Evolutionary conservation across 2,113 vertebrate genomes (phyloP), one percentile per base, ranked within the genome.

Genomic region (Tinamus guttatus): DNA sequence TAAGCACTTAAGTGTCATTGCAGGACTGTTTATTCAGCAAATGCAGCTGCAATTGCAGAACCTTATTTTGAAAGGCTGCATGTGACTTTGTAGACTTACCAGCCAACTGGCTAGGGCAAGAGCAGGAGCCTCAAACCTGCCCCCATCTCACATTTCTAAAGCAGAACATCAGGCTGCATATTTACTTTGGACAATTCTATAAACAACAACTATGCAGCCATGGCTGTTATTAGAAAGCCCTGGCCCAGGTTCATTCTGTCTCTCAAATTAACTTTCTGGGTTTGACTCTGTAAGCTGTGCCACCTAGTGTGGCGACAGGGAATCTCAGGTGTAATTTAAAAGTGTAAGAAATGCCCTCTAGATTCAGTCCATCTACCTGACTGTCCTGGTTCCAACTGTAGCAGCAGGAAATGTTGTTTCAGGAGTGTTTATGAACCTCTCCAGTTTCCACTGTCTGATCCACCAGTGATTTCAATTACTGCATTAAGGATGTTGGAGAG

Each of bases 221-320:
- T 7, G 22, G 45, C 56, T 28, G 60, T 7, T 40, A 24, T 5
- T 11, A 2, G 19, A 64, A 62, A 74, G 69, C 25, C 25, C 63
- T 56, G 36, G 54, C 47, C 30, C 82, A 2, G 0, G 1, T 40
- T 21, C 38, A 2, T 51, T 14, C 43, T 45, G 41, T 47, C 7
- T 34, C 47, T 30, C 36, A 5, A 9, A 12, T 24, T 27, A 65
- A 1, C 43, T 54, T 40, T 62, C 58, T 52, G 68, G 16, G 18
- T 40, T 62, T 80, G 49, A 3, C 7, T 49, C 58, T 38, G 75
- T 49, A 81, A 38, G 15, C 71, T 85, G n/a, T 95, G 96, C 96
- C 94, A 73, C 47, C 94, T 95, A 63, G 87, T 30, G 87, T 67
- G 87, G 45, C 75, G 82, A 74, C 45, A 19, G 34, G 56, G 90